Evolutionary conservation across 2,888 invertebrate species (phyloP), one percentile per base, ranked within the genome.

Genomic region (Caenorhabditis doughertyi): DNA sequence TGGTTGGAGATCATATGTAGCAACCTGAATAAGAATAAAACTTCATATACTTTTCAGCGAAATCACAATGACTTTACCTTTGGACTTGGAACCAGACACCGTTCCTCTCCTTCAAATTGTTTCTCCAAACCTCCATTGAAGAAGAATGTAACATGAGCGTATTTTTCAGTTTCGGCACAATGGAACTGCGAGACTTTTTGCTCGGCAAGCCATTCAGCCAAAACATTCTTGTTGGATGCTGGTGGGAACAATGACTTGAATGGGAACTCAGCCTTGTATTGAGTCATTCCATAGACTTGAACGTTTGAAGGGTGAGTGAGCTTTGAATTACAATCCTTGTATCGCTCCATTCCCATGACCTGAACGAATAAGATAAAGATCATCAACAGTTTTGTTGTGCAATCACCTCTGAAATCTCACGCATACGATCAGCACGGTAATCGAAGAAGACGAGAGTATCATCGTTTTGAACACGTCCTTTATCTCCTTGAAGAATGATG

Each of bases 61-160:
- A 35, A 35, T n/a, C n/a, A n/a, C n/a, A n/a, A n/a, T n/a, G n/a
- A n/a, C n/a, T n/a, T 9, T 13, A 65, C 88, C 88, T 92, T 93
- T 16, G 93, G 93, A 32, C 93, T 93, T 1, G 92, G 91, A n/a
- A 93, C 92, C 91, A 93, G 89, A 56, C 88, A 81, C 4, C 93
- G 87, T 18, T 92, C 92, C 86, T 93, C 93, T 49, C 86, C 87
- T 18, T 90, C 90, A 81, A 93, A 93, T 27, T 89, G 90, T 32
- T 88, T 88, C 84, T 93, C 93, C 53, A 90, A 89, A 5, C 93
- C 93, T n/a, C 93, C 93, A 80, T 93, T 93, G 90, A 93, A 93
- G 89, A 93, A 93, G 87, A 93, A 93, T 0, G 93, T 93, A n/a
- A 93, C 93, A 81, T 93, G 93, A 13, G 93, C 93, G 86, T 93